A percentile compares a stretch with the other conserved stretches of the same genome.
Evolutionary conservation across 2,888 invertebrate genomes (phyloP).

Genomic region (Yponomeuta sedellus): DNA sequence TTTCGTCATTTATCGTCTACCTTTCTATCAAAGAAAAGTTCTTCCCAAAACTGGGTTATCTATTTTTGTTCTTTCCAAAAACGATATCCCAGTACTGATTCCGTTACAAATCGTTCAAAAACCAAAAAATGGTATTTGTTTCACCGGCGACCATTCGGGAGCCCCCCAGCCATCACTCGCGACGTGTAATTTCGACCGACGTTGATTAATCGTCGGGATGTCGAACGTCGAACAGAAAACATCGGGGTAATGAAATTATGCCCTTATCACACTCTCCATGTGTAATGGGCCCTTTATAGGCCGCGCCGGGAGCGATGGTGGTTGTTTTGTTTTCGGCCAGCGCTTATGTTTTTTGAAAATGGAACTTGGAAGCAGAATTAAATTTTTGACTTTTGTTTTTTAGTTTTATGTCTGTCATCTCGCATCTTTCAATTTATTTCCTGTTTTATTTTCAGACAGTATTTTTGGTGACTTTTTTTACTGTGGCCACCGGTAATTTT

Average conservation of each 20-base stretch:
- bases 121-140: too few relatives aligned
- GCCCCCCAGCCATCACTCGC: slow-evolving; percentile 23
- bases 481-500: too few relatives aligned
- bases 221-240: slow-evolving; percentile 20
- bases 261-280: slow-evolving; percentile 9
- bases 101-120: not conserved
- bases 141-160: not conserved
- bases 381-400: too few relatives aligned
- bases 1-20: too few relatives aligned
- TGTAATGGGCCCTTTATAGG: not conserved
- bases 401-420: too few relatives aligned
- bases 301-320: not conserved
- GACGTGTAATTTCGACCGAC: slow-evolving; percentile 34
- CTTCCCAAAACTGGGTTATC: too few relatives aligned
- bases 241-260: slow-evolving; percentile 31
- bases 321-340: not conserved
- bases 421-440: too few relatives aligned
- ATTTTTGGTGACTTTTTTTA: too few relatives aligned
- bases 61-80: too few relatives aligned
- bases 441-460: too few relatives aligned
- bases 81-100: too few relatives aligned
- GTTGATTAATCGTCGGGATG: slow-evolving; percentile 36
- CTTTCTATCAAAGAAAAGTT: too few relatives aligned
- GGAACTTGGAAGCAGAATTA: not conserved
- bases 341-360: not conserved